Base-by-base conservation (phyloP, 2,797 vertebrate genomes). In the Cynodonichthys magdalenae region DNA sequence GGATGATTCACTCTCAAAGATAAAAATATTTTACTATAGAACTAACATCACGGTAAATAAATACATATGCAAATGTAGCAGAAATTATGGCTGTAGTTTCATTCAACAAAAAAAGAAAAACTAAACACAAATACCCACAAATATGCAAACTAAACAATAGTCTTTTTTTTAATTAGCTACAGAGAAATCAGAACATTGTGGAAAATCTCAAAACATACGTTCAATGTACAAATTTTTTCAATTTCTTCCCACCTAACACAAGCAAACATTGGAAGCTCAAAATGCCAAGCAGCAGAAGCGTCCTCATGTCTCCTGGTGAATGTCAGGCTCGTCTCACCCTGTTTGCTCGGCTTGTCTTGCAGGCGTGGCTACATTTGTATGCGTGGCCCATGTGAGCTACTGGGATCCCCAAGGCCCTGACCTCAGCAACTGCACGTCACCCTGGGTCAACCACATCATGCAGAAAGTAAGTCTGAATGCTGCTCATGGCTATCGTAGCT, bases 351-450 rank as follows among this genome's bases (percentile, higher is more conserved):
- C 83, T 82, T 65, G 80, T 57, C 78, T 88, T 88, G 49, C 86
- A 99, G 98, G 98, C 82, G 95, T 98, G 66, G 96, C 97, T 44
- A 98, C 95, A 15, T 98, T 96, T 79, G 78, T 94, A 1, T 99
- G 98, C 72, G 77, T 97, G 71, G 88, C 92, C 0, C 95, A 95
- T 70, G 93, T 95, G 3, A 96, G 96, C 42, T 89, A 94, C 76
- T 99, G 98, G 98, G 94, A 96, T 79, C 93, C 94, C 24, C 93
- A 94, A 88, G 98, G 98, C 74, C 97, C 98, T 15, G 96, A 99
- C 84, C 94, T 99, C 81, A 99, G 98, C 94, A 99, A 99, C 91
- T 99, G 97, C 83, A 98, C 96, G 71, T 99, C 97, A 49, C 96
- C 95, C 12, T 99, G 98, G 98, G 95, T 98, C 91, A 98, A 96